A percentile compares a stretch with the other conserved stretches of the same genome.
phyloP scores from a whole-genome alignment of 2,797 vertebrate genomes.

The Poeciliopsis infans region DNA sequence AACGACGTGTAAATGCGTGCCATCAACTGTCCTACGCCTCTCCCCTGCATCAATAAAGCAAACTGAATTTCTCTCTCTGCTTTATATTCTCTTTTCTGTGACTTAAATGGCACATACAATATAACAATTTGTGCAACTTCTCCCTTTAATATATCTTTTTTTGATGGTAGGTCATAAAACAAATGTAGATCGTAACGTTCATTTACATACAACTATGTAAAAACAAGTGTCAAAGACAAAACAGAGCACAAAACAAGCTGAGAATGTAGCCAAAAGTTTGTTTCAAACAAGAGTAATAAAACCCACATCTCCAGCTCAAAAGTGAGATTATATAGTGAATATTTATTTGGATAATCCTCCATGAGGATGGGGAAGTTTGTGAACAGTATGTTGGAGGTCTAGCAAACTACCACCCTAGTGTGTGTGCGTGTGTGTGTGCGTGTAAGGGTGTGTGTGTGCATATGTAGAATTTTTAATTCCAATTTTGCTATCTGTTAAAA shows the following conservation, averaged over 20 bases:
- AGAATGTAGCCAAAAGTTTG: background rate
- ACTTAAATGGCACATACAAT: background rate
- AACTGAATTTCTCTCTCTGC: background rate
- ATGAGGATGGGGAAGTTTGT: background rate
- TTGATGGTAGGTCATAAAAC: background rate
- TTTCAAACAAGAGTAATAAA: background rate
- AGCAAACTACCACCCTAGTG: background rate
- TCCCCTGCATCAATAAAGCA: conserved; percentile 24
- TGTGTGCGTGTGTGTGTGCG: no score
- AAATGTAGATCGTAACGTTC: background rate
- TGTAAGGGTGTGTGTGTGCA: no score
- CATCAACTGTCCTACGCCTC: conserved; percentile 41
- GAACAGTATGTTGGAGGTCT: background rate
- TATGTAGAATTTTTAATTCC: no score
- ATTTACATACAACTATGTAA: background rate
- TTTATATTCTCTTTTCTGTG: background rate
- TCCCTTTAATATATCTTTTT: background rate
- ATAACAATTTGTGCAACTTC: background rate
- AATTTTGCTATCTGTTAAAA: no score
- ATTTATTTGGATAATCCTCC: background rate
- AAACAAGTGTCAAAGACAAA: background rate
- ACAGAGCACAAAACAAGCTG: background rate
- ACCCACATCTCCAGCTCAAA: background rate
- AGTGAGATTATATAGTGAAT: background rate
- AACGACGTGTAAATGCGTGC: conserved; percentile 57